Conservation (phyloP, 2,113 vertebrate species). For the Trematomus loennbergii region DNA sequence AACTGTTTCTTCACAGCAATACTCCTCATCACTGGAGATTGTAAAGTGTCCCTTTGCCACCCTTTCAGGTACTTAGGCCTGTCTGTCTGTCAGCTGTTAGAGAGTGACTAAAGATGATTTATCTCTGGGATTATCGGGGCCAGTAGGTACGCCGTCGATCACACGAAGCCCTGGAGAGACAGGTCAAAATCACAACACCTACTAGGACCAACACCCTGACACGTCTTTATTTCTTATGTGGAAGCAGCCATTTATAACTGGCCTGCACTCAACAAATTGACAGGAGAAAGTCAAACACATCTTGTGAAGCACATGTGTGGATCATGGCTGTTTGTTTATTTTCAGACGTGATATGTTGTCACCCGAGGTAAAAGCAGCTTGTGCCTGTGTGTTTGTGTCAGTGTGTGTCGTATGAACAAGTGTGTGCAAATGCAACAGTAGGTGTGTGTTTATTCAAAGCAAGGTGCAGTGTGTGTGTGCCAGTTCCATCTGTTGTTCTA, state of each 20-base stretch:
- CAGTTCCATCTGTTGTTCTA: constrained; percentile 76
- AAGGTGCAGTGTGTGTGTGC: constrained; percentile 67
- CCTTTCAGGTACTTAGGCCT: constrained; percentile 80
- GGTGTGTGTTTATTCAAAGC: constrained; percentile 64
- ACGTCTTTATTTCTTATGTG: constrained; percentile 14
- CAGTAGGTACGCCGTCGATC: constrained; percentile 61
- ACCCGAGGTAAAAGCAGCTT: constrained; percentile 68
- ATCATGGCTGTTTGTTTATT: constrained; percentile 58
- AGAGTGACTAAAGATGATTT: constrained; percentile 76
- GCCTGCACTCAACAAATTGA: constrained; percentile 35
- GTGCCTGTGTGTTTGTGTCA: constrained; percentile 57
- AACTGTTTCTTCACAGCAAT: constrained; percentile 72
- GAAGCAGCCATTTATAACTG: constrained; percentile 30
- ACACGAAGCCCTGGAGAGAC: constrained; percentile 55
- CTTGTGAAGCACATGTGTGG: constrained; percentile 9
- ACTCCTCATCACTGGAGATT: constrained; percentile 73
- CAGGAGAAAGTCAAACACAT: constrained; percentile 44
- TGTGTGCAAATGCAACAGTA: constrained; percentile 45
- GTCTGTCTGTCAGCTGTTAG: constrained; percentile 77
- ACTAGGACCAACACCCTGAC: constrained; percentile 29
- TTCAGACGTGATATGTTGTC: constrained; percentile 65
- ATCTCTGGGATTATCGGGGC: constrained; percentile 70
- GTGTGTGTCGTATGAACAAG: constrained; percentile 50
- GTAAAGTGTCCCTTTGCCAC: constrained; percentile 77
- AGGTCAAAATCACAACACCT: constrained; percentile 57